Percentiles rank a stretch among this genome's conserved stretches.
Conservation (phyloP, 2,888 invertebrate genomes). For the Melitaea athalia region DNA sequence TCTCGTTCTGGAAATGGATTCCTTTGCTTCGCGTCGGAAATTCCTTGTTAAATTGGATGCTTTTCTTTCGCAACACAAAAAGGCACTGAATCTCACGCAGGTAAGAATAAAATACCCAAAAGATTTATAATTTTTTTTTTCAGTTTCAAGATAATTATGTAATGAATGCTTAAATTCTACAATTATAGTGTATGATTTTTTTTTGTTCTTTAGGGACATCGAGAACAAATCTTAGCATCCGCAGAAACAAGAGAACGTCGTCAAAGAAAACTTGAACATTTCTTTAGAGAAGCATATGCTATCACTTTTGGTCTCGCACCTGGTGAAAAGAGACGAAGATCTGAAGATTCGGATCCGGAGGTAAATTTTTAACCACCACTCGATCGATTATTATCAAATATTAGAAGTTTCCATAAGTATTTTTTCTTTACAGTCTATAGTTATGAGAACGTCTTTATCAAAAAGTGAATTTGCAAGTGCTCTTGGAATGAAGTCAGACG, state of each 20-base stretch:
- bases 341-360: constrained; percentile 90
- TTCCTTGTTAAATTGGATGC: constrained; percentile 93
- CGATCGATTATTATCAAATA: too few relatives aligned
- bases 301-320: constrained; percentile 94
- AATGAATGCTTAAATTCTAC: too few relatives aligned
- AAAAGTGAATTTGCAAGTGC: constrained; percentile 97
- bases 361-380: too few relatives aligned
- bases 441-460: constrained; percentile 95
- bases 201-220: constrained; percentile 82
- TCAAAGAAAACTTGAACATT: constrained; percentile 96
- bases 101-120: constrained; percentile 61
- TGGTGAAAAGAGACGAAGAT: constrained; percentile 89
- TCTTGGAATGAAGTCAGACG: constrained; percentile 96
- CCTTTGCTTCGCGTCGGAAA: constrained; percentile 89
- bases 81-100: constrained; percentile 88
- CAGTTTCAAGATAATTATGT: too few relatives aligned
- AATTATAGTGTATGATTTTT: too few relatives aligned
- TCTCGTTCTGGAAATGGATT: constrained; percentile 94
- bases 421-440: constrained; percentile 84
- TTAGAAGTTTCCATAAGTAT: background rate
- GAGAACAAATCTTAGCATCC: constrained; percentile 93
- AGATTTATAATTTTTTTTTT: too few relatives aligned
- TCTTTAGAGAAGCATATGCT: constrained; percentile 97
- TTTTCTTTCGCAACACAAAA: constrained; percentile 91
- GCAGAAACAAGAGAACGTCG: constrained; percentile 96